Evolutionary conservation across 2,888 invertebrate species (phyloP).

Genomic region (Agriopis leucophaearia): DNA sequence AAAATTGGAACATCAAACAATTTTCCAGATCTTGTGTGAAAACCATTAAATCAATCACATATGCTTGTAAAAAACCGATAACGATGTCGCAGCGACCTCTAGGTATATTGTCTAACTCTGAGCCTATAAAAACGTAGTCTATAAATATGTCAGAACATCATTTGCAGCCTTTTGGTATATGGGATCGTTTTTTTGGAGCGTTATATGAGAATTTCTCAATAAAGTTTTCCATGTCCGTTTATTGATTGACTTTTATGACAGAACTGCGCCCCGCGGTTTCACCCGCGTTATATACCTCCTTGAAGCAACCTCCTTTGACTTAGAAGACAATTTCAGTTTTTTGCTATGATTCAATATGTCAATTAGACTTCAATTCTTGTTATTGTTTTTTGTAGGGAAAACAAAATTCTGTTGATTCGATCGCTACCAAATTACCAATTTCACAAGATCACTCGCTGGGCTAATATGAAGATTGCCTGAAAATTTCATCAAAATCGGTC

Average conservation of each 20-base stretch:
- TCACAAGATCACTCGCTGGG: too few relatives aligned
- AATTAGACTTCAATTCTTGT: too few relatives aligned
- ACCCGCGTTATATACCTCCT: too few relatives aligned
- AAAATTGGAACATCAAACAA: slow-evolving; percentile 21
- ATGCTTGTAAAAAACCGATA: slow-evolving; percentile 33
- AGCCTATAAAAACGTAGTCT: slow-evolving; percentile 29
- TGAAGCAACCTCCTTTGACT: too few relatives aligned
- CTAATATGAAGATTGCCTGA: too few relatives aligned
- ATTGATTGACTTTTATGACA: not conserved
- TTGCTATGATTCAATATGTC: too few relatives aligned
- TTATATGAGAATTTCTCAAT: slow-evolving; percentile 22
- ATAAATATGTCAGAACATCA: slow-evolving; percentile 44
- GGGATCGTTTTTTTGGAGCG: slow-evolving; percentile 21
- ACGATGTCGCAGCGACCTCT: slow-evolving; percentile 28
- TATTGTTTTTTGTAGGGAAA: too few relatives aligned
- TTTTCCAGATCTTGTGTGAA: slow-evolving; percentile 21
- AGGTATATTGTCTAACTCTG: slow-evolving; percentile 30
- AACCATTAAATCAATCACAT: slow-evolving; percentile 33
- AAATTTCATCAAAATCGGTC: too few relatives aligned
- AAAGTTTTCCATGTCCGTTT: slow-evolving; percentile 9
- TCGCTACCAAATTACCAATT: too few relatives aligned
- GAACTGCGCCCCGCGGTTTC: too few relatives aligned
- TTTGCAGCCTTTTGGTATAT: slow-evolving; percentile 36
- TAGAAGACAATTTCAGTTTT: too few relatives aligned
- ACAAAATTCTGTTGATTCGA: too few relatives aligned